Base-by-base conservation (phyloP, 2,113 vertebrate species). In the Hoplias malabaricus region DNA sequence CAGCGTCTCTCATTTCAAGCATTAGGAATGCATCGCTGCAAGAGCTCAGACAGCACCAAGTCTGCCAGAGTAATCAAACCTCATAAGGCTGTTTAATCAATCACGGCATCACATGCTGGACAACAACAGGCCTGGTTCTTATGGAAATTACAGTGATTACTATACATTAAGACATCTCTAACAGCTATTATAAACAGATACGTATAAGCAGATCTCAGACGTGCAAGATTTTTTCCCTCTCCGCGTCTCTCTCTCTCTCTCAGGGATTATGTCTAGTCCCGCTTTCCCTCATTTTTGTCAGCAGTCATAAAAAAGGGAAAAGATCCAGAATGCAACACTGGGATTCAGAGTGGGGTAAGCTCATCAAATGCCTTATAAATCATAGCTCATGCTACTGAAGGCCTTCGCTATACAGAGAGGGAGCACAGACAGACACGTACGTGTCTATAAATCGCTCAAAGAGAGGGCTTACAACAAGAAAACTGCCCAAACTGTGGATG, bases 351-450 rank as follows among this genome's bases (percentile, higher is more conserved):
- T 57, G 61, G 19, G 21, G 71, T 42, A 59, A 46, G 29, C 38
- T 46, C 57, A 80, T 83, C 53, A 82, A 73, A 79, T 56, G 40
- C 59, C 59, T 69, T 63, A 63, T 82, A 83, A 86, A 85, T 73
- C 48, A 72, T 50, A 46, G 43, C 10, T 57, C 33, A 57, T 33
- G 16, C 40, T 38, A 31, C 68, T 67, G 3, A 23, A 70, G 75
- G 19, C 66, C 56, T 69, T 23, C 33, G 54, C 36, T 50, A 25
- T 34, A 80, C 36, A 71, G 38, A 67, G 38, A 8, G n/a, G n/a
- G 25, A 59, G 68, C 68, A 57, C 31, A 21, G 43, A n/a, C 29
- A 77, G 25, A 56, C 70, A 67, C 59, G 42, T 40, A 62, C 53
- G 71, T 29, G 43, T 74, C 76, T 27, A 57, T 73, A 77, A 77